These are phyloP conservation scores for Chirona hameri DNA, from an alignment of 2,888 invertebrate species.

Conservation along the genomic window DNA sequence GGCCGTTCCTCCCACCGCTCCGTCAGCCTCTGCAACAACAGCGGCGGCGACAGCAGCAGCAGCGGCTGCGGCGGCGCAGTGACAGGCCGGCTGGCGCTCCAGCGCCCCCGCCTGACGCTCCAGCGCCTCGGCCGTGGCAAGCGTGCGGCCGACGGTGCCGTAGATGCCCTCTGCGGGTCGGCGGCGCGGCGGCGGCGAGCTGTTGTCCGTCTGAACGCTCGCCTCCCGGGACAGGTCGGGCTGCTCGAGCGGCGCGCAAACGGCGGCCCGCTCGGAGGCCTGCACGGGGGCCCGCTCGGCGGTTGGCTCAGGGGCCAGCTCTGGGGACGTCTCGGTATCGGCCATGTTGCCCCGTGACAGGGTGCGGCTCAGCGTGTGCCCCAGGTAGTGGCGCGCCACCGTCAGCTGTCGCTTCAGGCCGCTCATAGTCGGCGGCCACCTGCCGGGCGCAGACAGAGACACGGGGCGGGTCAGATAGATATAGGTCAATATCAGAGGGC, in stretches of 20 bases:
- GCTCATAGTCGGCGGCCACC: background rate
- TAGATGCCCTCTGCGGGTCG: background rate
- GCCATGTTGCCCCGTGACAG: background rate
- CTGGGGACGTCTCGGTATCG: background rate
- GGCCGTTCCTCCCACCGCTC: background rate
- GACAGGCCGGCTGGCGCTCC: background rate
- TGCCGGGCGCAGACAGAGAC: background rate
- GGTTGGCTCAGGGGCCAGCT: too few species aligned
- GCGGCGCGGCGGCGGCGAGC: background rate
- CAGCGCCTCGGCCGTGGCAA: constrained; percentile 2
- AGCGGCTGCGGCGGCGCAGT: background rate
- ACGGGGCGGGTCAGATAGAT: too few species aligned
- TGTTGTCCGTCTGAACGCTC: background rate
- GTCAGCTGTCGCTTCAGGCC: constrained; percentile 3
- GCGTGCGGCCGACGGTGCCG: background rate
- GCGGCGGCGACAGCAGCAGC: background rate
- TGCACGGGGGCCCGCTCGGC: too few species aligned
- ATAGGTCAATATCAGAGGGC: too few species aligned
- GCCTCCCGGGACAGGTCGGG: background rate
- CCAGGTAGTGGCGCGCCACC: constrained; percentile 1
- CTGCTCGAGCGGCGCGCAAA: background rate
- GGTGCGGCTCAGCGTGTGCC: background rate
- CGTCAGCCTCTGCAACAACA: background rate
- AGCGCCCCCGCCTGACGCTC: background rate
- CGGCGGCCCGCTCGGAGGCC: too few species aligned